Conservation (phyloP, 2,888 invertebrate species). For the Alcis repandata region DNA sequence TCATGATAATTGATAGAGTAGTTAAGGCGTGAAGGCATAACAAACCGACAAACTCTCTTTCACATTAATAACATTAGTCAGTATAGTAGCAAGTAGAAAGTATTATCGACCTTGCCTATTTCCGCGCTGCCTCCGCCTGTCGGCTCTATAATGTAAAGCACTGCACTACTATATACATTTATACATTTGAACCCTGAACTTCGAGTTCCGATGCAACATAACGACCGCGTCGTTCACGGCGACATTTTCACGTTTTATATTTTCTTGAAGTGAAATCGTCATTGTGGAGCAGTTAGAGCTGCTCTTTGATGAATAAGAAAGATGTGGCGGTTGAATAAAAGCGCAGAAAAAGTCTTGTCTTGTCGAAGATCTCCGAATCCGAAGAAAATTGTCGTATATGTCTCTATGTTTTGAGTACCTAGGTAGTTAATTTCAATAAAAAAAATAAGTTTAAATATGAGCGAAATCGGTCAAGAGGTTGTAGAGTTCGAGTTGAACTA, state of each 20-base stretch:
- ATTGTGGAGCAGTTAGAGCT: conserved; percentile 58
- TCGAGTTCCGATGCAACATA: conserved; percentile 24
- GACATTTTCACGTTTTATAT: conserved; percentile 42
- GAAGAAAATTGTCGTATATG: too few relatives aligned
- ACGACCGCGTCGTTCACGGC: conserved; percentile 25
- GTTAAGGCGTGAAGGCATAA: too few relatives aligned
- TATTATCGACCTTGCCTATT: neutral
- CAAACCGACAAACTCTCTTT: too few relatives aligned
- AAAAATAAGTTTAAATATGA: too few relatives aligned
- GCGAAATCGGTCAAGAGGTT: too few relatives aligned
- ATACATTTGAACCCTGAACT: conserved; percentile 19
- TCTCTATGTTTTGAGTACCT: too few relatives aligned
- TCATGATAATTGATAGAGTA: too few relatives aligned
- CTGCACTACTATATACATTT: neutral
- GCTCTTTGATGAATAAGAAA: conserved; percentile 10
- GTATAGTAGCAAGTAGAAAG: neutral
- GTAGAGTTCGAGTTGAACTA: too few relatives aligned
- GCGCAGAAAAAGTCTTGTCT: neutral
- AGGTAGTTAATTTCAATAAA: too few relatives aligned
- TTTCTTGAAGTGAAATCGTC: conserved; percentile 44
- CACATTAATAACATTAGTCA: neutral
- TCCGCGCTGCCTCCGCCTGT: neutral
- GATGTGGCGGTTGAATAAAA: neutral
- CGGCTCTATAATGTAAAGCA: conserved; percentile 1
- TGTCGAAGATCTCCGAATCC: too few relatives aligned